Conservation (phyloP, 2,113 vertebrate genomes). For the Budorcas taxicolor region DNA sequence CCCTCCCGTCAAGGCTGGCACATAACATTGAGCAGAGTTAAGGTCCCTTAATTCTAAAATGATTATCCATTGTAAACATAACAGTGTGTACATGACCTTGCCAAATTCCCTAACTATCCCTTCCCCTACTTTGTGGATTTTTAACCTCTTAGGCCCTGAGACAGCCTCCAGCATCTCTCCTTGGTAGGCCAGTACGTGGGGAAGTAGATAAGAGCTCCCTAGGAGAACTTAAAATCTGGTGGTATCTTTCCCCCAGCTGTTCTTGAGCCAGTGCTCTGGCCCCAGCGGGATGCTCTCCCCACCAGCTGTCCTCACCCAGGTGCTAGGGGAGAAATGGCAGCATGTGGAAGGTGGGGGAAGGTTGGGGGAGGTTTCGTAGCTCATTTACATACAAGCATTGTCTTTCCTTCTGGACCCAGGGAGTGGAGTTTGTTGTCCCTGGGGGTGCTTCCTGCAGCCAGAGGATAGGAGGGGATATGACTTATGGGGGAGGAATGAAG, state of each 20-base stretch:
- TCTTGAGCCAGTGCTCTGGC: neutral
- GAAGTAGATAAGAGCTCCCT: neutral
- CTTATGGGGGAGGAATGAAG: neutral
- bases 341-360: neutral
- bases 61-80: neutral
- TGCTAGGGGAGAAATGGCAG: neutral
- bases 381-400: neutral
- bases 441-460: neutral
- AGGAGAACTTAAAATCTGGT: neutral
- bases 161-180: neutral
- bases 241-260: conserved; percentile 22
- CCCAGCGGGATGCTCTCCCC: neutral
- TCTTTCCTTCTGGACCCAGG: neutral
- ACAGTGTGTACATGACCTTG: neutral
- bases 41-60: neutral
- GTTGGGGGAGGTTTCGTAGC: neutral
- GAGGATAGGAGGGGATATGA: neutral
- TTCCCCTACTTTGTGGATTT: neutral
- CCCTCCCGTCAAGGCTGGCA: neutral
- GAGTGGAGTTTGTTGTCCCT: neutral
- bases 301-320: neutral
- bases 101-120: neutral
- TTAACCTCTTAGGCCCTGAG: neutral
- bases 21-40: neutral
- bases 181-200: neutral